Evolutionary conservation across 2,888 invertebrate genomes (phyloP), one percentile per base, ranked within the genome.

Genomic region (Ptychoptera albimana): DNA sequence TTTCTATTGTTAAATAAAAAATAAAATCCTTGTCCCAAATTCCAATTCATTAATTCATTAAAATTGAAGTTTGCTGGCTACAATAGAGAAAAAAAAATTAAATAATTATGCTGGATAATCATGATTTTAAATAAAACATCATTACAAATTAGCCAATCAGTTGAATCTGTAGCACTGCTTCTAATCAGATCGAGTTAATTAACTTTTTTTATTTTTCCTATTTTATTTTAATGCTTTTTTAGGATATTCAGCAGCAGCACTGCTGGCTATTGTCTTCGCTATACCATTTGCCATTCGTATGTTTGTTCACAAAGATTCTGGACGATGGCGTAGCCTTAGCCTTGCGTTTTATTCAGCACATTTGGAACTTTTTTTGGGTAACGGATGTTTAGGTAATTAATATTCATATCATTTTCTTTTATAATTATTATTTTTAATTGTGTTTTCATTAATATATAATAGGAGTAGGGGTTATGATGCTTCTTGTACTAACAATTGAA

Each of bases 191-290:
- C 7, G 23, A 5, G 3, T 23, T 5, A 23, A 23, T 23, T 23
- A 23, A 23, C 3, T 23, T 5, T 23, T 5, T 23, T 3, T 23
- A 34, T 34, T 4, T 34, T 8, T 31, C 10, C 10, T n/a, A n/a
- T n/a, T 29, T 49, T n/a, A n/a, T n/a, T n/a, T n/a, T n/a, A n/a
- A n/a, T n/a, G n/a, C n/a, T n/a, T 39, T 68, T 70, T 8, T 70
- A 74, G 82, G 82, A 43, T 77, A 85, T 57, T 83, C 84, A n/a
- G 74, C 78, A 3, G 82, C 83, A 11, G 82, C 85, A 34, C 69
- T 84, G 43, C 66, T 82, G 56, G 78, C 80, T 12, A 79, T 82
- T 52, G 57, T 77, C 34, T 78, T 80, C 54, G 79, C 79, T 50
- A 72, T 82, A 46, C 74, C 80, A 37, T 77, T 81, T 59, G 71